A percentile compares a stretch with the other conserved stretches of the same genome.
Evolutionary conservation across 2,888 invertebrate genomes (phyloP).

Genomic region (Andrena dorsata): DNA sequence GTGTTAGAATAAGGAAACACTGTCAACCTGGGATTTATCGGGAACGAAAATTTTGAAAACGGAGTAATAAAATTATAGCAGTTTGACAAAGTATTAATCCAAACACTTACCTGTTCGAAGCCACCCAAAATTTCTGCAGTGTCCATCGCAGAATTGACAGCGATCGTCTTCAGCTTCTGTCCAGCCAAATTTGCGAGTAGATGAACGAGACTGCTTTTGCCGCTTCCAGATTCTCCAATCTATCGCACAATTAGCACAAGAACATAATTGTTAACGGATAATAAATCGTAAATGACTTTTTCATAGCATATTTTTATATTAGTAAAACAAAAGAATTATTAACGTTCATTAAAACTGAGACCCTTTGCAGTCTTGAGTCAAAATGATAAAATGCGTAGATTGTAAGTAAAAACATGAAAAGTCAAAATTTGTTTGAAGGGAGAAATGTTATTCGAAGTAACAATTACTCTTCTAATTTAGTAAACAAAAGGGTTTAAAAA

Average conservation of each 20-base stretch:
- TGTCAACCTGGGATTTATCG: no score
- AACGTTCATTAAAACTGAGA: no score
- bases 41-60: not conserved
- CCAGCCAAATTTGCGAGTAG: conserved; percentile 92
- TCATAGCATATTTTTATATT: not conserved
- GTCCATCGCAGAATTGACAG: conserved; percentile 96
- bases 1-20: no score
- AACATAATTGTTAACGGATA: not conserved
- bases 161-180: conserved; percentile 90
- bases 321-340: no score
- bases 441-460: no score
- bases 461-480: no score
- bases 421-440: no score
- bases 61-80: no score
- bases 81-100: not conserved
- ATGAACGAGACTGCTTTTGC: conserved; percentile 93
- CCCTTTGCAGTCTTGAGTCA: no score
- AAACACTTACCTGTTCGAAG: conserved; percentile 94
- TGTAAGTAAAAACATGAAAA: no score
- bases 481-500: no score
- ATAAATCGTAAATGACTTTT: not conserved
- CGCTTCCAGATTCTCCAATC: conserved; percentile 91
- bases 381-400: no score
- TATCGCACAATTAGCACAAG: conserved; percentile 74
- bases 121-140: conserved; percentile 97